phyloP scores from a whole-genome alignment of 2,888 invertebrate genomes.

The Omphaloscelis lunosa region DNA sequence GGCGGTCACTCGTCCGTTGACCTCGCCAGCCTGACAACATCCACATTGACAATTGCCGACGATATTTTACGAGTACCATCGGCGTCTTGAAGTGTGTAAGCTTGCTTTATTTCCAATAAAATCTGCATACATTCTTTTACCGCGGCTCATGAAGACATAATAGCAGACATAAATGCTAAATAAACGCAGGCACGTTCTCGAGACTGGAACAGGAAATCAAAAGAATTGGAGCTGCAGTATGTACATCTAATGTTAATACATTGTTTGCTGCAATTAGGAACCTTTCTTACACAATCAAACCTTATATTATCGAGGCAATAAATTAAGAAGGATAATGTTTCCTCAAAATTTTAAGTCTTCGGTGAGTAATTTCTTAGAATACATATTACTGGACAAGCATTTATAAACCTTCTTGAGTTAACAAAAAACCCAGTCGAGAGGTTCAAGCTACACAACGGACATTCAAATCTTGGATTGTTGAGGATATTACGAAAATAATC shows the following conservation, averaged over 20 bases:
- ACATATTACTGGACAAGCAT: neutral
- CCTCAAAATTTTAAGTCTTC: neutral
- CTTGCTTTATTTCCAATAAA: constrained; percentile 33
- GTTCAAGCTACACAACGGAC: neutral
- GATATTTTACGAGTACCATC: constrained; percentile 68
- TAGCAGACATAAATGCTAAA: constrained; percentile 26
- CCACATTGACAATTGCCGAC: constrained; percentile 74
- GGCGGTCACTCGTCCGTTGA: constrained; percentile 83
- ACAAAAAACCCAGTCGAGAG: constrained; percentile 2
- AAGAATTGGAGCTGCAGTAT: constrained; percentile 29
- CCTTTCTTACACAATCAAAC: neutral
- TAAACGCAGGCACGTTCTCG: constrained; percentile 17
- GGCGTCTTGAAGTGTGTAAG: constrained; percentile 35
- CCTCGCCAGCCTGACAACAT: constrained; percentile 75
- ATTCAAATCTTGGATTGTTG: neutral
- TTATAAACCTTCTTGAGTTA: neutral
- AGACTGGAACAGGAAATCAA: constrained; percentile 20
- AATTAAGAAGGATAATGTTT: constrained; percentile 13
- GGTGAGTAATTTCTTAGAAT: constrained; percentile 2
- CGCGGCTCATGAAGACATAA: constrained; percentile 24
- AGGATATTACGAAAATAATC: neutral
- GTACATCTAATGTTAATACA: constrained; percentile 19
- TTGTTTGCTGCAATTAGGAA: constrained; percentile 1
- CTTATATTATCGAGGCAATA: neutral
- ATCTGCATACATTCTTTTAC: constrained; percentile 48